A percentile compares a stretch with the other conserved stretches of the same genome.
Evolutionary conservation across 2,113 vertebrate genomes (phyloP).

Genomic region (Arizona elegans): DNA sequence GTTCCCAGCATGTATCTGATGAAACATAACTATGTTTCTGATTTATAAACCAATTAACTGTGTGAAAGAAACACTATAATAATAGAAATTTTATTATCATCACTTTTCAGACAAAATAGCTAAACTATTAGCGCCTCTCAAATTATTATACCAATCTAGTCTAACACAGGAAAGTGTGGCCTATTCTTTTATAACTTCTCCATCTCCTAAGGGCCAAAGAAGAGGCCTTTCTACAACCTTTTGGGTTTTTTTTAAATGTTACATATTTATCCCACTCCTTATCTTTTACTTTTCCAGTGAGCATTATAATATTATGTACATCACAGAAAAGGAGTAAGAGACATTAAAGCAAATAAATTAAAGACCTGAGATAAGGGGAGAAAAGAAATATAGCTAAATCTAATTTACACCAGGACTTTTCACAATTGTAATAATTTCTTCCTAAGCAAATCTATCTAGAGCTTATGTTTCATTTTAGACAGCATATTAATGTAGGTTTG

Average conservation of each 20-base stretch:
- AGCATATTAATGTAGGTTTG: neutral
- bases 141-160: neutral
- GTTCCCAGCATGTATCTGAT: slow-evolving; percentile 39
- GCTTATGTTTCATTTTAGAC: neutral
- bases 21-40: slow-evolving; percentile 46
- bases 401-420: neutral
- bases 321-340: neutral
- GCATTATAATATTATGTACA: neutral
- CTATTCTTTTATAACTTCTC: neutral
- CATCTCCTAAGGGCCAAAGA: neutral
- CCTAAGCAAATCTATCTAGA: neutral
- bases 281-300: neutral
- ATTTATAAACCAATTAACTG: slow-evolving; percentile 52
- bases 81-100: slow-evolving; percentile 7
- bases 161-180: neutral
- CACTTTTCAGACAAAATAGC: neutral
- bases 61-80: slow-evolving; percentile 26
- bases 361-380: neutral
- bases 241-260: neutral
- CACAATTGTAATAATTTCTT: neutral
- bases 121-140: neutral
- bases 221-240: neutral
- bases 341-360: neutral
- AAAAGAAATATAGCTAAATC: neutral
- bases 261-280: neutral